A percentile compares a stretch with the other conserved stretches of the same genome.
These are phyloP conservation scores for Eulemur rufifrons DNA, from an alignment of 2,113 vertebrate genomes.

Conservation along the genomic window DNA sequence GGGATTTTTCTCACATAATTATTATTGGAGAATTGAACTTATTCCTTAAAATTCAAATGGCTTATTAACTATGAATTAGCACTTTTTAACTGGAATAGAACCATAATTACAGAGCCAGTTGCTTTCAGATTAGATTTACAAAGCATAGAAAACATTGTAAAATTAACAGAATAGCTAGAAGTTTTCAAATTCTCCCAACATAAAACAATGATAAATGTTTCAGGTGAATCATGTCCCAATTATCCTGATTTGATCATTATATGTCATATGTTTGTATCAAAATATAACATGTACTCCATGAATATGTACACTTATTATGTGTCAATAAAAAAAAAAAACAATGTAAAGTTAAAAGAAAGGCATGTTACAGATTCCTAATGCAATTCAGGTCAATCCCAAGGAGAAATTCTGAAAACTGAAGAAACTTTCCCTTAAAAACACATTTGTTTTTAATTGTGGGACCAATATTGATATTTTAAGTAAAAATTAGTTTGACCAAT, in stretches of 20 bases:
- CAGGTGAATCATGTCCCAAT: no score
- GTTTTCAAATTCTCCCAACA: no score
- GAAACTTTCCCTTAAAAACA: neutral
- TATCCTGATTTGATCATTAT: no score
- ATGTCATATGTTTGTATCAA: no score
- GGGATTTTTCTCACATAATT: neutral
- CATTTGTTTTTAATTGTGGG: neutral
- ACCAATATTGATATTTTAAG: neutral
- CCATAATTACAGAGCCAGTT: neutral
- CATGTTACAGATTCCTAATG: neutral
- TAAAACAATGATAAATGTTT: no score
- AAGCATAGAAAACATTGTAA: neutral
- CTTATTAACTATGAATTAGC: neutral
- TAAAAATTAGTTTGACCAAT: neutral
- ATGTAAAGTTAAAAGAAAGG: neutral
- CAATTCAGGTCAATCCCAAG: neutral
- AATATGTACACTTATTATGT: no score
- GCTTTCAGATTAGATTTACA: neutral
- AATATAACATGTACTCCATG: no score
- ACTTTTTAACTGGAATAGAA: neutral
- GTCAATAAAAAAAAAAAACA: neutral
- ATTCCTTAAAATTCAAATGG: neutral
- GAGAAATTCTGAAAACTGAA: neutral
- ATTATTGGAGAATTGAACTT: neutral
- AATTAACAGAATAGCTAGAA: neutral